These are phyloP conservation scores for Poeciliopsis paucimaculata DNA, from an alignment of 2,797 vertebrate species.

Conservation along the genomic window DNA sequence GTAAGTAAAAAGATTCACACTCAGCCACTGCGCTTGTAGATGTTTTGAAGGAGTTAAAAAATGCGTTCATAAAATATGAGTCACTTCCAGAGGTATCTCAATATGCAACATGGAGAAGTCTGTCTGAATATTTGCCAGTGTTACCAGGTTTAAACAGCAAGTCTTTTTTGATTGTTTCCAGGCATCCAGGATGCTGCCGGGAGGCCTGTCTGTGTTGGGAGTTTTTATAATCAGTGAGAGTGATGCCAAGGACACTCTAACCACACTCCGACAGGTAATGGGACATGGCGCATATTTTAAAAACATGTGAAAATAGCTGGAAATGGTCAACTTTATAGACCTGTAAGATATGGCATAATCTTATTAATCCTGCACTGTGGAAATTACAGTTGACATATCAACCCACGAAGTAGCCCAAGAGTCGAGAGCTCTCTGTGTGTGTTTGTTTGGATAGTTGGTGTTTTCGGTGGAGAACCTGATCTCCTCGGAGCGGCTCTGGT, in stretches of 20 bases:
- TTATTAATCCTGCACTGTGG: too few species aligned
- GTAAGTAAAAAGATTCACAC: slow-evolving; percentile 62
- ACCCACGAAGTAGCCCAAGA: too few species aligned
- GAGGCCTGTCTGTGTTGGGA: slow-evolving; percentile 89
- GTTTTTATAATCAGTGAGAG: slow-evolving; percentile 87
- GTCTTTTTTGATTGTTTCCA: slow-evolving; percentile 52
- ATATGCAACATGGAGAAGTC: background rate
- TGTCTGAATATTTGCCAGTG: background rate
- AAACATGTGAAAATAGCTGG: background rate
- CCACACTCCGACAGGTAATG: slow-evolving; percentile 85
- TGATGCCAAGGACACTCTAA: slow-evolving; percentile 87
- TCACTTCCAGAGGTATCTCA: background rate
- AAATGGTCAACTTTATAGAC: background rate
- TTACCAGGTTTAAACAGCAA: background rate
- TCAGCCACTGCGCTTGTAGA: background rate
- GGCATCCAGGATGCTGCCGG: slow-evolving; percentile 95
- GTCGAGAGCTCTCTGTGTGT: slow-evolving; percentile 1
- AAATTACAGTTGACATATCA: too few species aligned
- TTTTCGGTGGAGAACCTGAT: slow-evolving; percentile 90
- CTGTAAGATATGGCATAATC: too few species aligned
- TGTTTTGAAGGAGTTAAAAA: background rate
- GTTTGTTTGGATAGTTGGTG: slow-evolving; percentile 78
- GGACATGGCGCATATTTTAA: background rate
- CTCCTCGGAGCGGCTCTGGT: slow-evolving; percentile 87
- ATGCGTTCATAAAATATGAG: background rate